Evolutionary conservation across 2,888 invertebrate genomes (phyloP).

Genomic region (Nomada ferruginata): DNA sequence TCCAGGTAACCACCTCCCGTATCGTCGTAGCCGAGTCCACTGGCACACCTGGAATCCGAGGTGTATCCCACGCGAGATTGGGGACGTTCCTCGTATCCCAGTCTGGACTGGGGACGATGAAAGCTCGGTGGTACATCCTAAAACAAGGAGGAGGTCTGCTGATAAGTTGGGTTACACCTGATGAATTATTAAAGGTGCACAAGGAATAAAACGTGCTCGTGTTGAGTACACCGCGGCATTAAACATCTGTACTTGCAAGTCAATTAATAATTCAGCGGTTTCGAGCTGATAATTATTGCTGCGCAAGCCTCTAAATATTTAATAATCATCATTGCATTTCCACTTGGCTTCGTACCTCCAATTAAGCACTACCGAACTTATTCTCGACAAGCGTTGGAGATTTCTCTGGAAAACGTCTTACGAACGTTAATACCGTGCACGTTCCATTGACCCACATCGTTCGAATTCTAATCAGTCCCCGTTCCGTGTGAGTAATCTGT

Average conservation of each 20-base stretch:
- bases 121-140: slow-evolving; percentile 77
- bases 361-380: not conserved
- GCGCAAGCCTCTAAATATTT: too few relatives aligned
- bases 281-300: too few relatives aligned
- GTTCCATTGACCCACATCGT: slow-evolving; percentile 68
- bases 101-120: slow-evolving; percentile 81
- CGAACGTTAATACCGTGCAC: slow-evolving; percentile 57
- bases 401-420: slow-evolving; percentile 38
- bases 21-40: slow-evolving; percentile 82
- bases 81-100: slow-evolving; percentile 82
- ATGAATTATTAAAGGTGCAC: not conserved
- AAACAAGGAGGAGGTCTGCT: slow-evolving; percentile 13
- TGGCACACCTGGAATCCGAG: slow-evolving; percentile 82
- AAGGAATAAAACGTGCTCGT: not conserved
- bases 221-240: not conserved
- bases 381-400: not conserved
- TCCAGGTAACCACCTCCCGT: slow-evolving; percentile 82
- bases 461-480: slow-evolving; percentile 75
- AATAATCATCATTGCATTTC: not conserved
- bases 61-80: slow-evolving; percentile 82
- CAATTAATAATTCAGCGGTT: not conserved
- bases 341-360: not conserved
- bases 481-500: slow-evolving; percentile 64
- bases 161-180: slow-evolving; percentile 1
- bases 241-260: not conserved